A percentile compares a stretch with the other conserved stretches of the same genome.
Evolutionary conservation across 2,888 invertebrate species (phyloP).

Genomic region (Cataglyphis rosenhaueri): DNA sequence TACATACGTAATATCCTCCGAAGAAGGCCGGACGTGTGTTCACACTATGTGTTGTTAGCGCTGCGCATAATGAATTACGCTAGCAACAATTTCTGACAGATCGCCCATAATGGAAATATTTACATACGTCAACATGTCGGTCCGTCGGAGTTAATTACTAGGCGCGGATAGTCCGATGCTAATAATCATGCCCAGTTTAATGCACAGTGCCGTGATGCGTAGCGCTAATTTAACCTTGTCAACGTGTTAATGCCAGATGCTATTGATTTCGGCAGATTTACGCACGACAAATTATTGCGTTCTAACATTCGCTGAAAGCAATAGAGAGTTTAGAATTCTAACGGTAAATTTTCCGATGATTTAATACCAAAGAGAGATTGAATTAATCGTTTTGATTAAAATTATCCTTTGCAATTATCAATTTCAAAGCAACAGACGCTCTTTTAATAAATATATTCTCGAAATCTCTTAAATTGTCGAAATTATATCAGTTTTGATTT

Average conservation of each 20-base stretch:
- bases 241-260: conserved; percentile 16
- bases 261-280: conserved; percentile 29
- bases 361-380: neutral
- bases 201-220: neutral
- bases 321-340: neutral
- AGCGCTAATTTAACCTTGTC: conserved; percentile 9
- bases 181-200: conserved; percentile 15
- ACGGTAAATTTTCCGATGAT: neutral
- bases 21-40: neutral
- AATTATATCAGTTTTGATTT: neutral
- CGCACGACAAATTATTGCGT: conserved; percentile 4
- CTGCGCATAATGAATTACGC: neutral
- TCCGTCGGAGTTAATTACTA: neutral
- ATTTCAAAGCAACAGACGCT: neutral
- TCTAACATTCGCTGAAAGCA: neutral
- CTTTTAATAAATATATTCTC: neutral
- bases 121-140: conserved; percentile 3
- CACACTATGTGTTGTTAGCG: neutral
- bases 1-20: neutral
- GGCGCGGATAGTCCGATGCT: neutral
- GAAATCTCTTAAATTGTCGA: neutral
- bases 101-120: conserved; percentile 33
- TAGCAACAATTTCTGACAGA: conserved; percentile 1
- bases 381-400: neutral
- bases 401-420: neutral